phyloP scores from a whole-genome alignment of 2,113 vertebrate genomes.

The Zosterops borbonicus region DNA sequence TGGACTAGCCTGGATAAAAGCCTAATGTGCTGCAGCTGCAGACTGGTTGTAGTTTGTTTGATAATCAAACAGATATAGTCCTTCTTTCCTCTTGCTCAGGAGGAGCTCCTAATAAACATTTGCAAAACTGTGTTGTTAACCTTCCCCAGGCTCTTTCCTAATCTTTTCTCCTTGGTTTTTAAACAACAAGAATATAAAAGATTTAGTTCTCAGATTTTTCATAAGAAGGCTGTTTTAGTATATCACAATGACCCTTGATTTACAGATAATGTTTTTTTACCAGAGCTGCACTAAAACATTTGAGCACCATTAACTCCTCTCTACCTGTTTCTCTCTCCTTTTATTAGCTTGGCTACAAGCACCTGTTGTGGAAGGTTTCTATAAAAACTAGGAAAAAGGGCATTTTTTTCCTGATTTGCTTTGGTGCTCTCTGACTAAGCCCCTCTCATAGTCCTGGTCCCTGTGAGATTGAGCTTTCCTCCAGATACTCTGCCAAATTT shows the following conservation, averaged over 20 bases:
- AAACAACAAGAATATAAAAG: not conserved
- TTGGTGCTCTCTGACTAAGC: fast-evolving
- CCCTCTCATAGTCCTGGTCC: fast-evolving
- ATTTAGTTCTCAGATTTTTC: not conserved
- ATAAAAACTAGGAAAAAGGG: not conserved
- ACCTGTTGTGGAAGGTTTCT: not conserved
- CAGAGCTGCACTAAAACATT: not conserved
- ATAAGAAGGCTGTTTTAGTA: not conserved
- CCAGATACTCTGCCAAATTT: fast-evolving
- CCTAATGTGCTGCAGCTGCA: not conserved
- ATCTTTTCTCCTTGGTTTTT: not conserved
- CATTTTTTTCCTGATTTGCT: not conserved
- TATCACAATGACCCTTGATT: not conserved
- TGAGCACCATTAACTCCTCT: not conserved
- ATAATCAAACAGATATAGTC: not conserved
- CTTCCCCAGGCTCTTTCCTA: not conserved
- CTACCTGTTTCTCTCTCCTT: not conserved
- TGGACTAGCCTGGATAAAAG: not conserved
- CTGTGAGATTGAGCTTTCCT: not conserved
- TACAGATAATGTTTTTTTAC: not conserved
- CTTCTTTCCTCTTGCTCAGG: not conserved
- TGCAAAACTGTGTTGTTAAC: not conserved
- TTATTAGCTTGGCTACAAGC: not conserved
- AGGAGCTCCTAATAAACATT: not conserved
- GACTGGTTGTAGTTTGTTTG: not conserved